Percentiles rank a stretch among this genome's conserved stretches.
phyloP scores from a whole-genome alignment of 2,113 vertebrate species.

The Scatophagus argus region DNA sequence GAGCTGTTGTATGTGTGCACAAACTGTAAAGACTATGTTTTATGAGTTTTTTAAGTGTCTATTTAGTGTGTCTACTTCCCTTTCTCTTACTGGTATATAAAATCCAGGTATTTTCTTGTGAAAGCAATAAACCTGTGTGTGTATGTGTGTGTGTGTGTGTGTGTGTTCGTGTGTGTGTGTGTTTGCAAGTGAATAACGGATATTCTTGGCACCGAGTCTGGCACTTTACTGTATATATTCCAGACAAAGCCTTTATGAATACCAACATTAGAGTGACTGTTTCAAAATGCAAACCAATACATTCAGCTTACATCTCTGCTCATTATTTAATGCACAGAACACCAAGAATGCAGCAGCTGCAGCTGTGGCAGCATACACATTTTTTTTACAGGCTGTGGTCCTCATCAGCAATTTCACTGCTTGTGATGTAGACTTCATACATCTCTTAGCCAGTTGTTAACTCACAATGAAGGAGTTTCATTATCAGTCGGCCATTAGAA shows the following conservation, averaged over 20 bases:
- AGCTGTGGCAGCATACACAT: conserved; percentile 1
- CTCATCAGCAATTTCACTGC: conserved; percentile 54
- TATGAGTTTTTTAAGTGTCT: background rate
- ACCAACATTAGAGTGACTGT: conserved; percentile 10
- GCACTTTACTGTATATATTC: conserved; percentile 21
- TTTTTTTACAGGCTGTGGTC: conserved; percentile 30
- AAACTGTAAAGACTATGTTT: background rate
- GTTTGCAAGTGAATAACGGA: background rate
- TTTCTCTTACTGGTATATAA: background rate
- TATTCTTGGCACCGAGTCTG: conserved; percentile 4
- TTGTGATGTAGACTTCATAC: conserved; percentile 59
- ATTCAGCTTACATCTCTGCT: conserved; percentile 14
- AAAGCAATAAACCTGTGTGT: background rate
- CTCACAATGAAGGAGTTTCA: conserved; percentile 76
- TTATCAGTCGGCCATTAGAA: conserved; percentile 78
- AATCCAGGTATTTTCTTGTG: background rate
- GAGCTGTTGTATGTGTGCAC: background rate
- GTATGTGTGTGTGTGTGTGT: background rate
- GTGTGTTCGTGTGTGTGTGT: background rate
- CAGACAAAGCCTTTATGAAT: conserved; percentile 26
- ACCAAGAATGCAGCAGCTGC: conserved; percentile 48
- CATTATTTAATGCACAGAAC: conserved; percentile 48
- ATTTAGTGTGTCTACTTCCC: background rate
- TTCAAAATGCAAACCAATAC: conserved; percentile 31
- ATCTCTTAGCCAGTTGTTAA: conserved; percentile 76